Conservation (phyloP, 2,888 invertebrate genomes). For the Megalurothrips usitatus region DNA sequence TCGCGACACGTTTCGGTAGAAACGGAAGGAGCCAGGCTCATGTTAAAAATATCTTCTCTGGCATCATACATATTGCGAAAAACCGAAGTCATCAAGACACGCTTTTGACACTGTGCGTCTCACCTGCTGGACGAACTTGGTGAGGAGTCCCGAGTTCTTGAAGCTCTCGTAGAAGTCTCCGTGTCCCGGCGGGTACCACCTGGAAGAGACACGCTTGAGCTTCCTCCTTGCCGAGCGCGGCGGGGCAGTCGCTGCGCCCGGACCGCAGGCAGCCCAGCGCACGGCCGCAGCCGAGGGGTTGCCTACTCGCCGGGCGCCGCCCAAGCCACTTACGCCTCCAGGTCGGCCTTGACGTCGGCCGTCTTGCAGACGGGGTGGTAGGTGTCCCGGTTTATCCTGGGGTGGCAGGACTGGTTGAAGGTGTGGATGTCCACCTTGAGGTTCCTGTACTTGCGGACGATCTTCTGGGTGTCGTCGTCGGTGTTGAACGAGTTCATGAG, state of each 20-base stretch:
- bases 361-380: conserved; percentile 82
- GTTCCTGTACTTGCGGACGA: conserved; percentile 89
- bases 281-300: background rate
- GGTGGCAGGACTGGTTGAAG: conserved; percentile 97
- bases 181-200: conserved; percentile 99
- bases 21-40: too few relatives aligned
- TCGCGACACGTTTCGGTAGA: too few relatives aligned
- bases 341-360: conserved; percentile 65
- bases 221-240: too few relatives aligned
- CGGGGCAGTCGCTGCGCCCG: background rate
- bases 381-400: conserved; percentile 90
- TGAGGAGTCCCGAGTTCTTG: conserved; percentile 84
- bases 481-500: conserved; percentile 99
- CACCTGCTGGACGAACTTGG: conserved; percentile 81
- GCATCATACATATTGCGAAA: too few relatives aligned
- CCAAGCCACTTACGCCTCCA: conserved; percentile 63
- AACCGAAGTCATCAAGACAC: too few relatives aligned
- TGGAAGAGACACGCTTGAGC: conserved; percentile 43
- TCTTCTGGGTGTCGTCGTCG: conserved; percentile 94
- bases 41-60: too few relatives aligned
- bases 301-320: background rate
- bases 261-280: background rate
- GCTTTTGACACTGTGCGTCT: too few relatives aligned
- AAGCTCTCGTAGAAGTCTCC: conserved; percentile 98
- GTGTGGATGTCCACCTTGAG: conserved; percentile 84